Percentiles rank a stretch among this genome's conserved stretches.
Evolutionary conservation across 2,797 vertebrate genomes (phyloP).

Genomic region (Silurus aristotelis): DNA sequence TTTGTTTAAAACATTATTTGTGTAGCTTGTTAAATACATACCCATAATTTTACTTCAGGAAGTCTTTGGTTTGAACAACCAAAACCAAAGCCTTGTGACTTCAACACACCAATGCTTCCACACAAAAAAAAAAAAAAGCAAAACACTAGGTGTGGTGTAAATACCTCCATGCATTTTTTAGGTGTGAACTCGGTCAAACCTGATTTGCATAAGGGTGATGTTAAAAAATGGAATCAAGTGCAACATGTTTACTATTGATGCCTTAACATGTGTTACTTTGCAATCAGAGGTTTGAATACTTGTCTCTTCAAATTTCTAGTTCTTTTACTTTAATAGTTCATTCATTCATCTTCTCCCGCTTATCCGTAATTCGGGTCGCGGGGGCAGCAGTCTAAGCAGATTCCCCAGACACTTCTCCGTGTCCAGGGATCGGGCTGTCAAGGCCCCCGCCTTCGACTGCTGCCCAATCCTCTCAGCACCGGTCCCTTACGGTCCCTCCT

Average conservation of each 20-base stretch:
- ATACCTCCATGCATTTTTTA: constrained; percentile 11
- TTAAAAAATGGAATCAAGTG: constrained; percentile 12
- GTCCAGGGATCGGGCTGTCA: no score
- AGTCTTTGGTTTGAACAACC: not conserved
- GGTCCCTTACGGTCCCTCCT: no score
- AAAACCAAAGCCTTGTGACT: not conserved
- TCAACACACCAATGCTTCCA: not conserved
- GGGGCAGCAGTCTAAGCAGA: no score
- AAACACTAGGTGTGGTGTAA: constrained; percentile 1
- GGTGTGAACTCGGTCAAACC: constrained; percentile 40
- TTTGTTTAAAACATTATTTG: no score
- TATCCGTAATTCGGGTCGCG: no score
- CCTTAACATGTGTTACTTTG: not conserved
- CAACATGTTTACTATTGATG: constrained; percentile 1
- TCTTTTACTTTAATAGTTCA: not conserved
- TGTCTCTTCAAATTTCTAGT: not conserved
- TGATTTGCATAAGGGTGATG: not conserved
- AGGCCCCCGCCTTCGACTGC: no score
- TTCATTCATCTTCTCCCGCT: no score
- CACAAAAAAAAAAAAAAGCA: not conserved
- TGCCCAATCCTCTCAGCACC: no score
- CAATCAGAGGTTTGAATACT: not conserved
- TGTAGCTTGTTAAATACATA: no score
- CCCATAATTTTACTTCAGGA: not conserved
- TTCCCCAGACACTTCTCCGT: no score